Evolutionary conservation across 2,888 invertebrate genomes (phyloP), one percentile per base, ranked within the genome.

Genomic region (Rhimphoctona megacephalus): DNA sequence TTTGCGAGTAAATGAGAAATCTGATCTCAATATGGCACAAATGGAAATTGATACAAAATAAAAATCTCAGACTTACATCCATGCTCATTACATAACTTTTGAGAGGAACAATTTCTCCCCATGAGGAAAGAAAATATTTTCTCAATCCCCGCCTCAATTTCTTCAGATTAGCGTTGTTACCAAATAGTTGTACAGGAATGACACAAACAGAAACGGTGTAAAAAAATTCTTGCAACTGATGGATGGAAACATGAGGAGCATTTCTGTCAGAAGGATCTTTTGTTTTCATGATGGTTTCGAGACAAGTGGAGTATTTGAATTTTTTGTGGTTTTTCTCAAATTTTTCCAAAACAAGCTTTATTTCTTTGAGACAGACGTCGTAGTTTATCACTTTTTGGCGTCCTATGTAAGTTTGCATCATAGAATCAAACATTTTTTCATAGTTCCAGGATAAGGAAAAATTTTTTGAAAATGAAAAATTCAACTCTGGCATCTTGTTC

Each of bases 61-160:
- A 19, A 73, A 39, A 33, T 25, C 52, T 39, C 8, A 9, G 11
- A 80, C 85, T 85, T 52, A 85, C 85, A 14, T 83, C 57, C 39
- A 86, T 49, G 1, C n/a, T 30, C n/a, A 43, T 11, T 1, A 86
- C 17, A 17, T 25, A 72, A 11, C 33, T 54, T 19, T 77, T 83
- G 43, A 86, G 46, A 0, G 30, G 22, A 61, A 81, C 43, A 1
- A 2, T 17, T 36, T 81, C 57, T 33, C 46, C 25, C 67, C 33
- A 81, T 30, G 67, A 52, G 4, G 80, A 72, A 1, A 72, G 14
- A 67, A 67, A 72, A 57, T 77, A 86, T 19, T 76, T 17, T 14
- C 72, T 76, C 49, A 86, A 43, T 6, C 25, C 79, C 11, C 46
- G n/a, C 49, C 70, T 72, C 5, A 81, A 22, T 43, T 70, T 57